Base-by-base conservation (phyloP, 2,888 invertebrate species). In the Himalopsyche anomala region DNA sequence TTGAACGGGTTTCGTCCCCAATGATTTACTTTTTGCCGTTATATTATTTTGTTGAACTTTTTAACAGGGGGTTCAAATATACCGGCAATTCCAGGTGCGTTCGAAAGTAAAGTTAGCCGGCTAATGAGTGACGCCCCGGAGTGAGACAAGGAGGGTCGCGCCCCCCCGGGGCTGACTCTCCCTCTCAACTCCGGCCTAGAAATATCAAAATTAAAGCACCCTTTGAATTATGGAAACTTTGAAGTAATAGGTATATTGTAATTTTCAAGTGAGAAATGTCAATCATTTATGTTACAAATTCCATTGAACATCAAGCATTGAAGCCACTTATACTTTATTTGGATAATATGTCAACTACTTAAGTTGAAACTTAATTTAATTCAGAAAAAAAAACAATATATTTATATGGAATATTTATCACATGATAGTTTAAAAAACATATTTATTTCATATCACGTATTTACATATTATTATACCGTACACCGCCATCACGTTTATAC, bases 61-160 rank as follows among this genome's bases (percentile, higher is more conserved):
- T 80, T 51, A 45, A 42, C 45, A n/a, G 42, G 45, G 84, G 80
- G 81, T 56, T 40, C 40, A 83, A 85, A 80, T 86, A 83, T 56
- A 83, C 86, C 83, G 51, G 83, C 42, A 82, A 80, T 51, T 85
- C 87, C 85, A 84, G 88, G 88, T 85, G 87, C 85, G 62, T 81
- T 74, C 28, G 74, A 74, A 74, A 80, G 80, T 82, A 54, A 11
- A 80, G 81, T 81, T 55, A 84, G 85, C 28, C 80, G n/a, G 69
- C 87, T 88, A 87, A 88, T 86, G 86, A 88, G 86, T 80, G 85
- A 80, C 86, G 69, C 88, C 87, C 85, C 80, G 84, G 82, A 84
- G 85, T 80, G 84, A 45, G 74, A 74, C 74, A 38, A 74, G 38
- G 74, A 74, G 74, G 74, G 74, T 74, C 15, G 74, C 36, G 38